A percentile compares a stretch with the other conserved stretches of the same genome.
These are phyloP conservation scores for Aldrovandia affinis DNA, from an alignment of 2,797 vertebrate species.

Conservation along the genomic window DNA sequence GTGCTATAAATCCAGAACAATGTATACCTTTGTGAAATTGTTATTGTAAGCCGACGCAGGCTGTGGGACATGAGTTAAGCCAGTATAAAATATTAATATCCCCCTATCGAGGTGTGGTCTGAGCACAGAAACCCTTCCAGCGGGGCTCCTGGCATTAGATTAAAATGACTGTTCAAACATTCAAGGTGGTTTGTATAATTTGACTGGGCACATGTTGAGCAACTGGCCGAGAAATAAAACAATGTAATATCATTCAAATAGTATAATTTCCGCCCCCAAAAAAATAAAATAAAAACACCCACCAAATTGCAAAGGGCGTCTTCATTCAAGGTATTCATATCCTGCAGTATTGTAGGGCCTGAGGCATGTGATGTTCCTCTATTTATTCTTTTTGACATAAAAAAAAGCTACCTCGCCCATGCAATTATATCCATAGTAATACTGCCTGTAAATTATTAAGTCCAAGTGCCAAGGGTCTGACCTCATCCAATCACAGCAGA, in stretches of 20 bases:
- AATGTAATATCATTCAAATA: neutral
- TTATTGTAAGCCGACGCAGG: neutral
- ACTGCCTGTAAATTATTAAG: constrained; percentile 77
- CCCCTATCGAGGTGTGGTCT: neutral
- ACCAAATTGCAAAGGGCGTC: neutral
- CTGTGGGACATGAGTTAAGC: neutral
- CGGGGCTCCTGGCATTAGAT: neutral
- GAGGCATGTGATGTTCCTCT: constrained; percentile 4
- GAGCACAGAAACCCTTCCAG: neutral
- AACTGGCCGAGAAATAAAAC: neutral
- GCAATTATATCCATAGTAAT: constrained; percentile 72
- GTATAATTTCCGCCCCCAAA: neutral
- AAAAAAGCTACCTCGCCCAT: constrained; percentile 52
- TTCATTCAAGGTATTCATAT: constrained; percentile 18
- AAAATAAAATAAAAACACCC: neutral
- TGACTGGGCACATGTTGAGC: neutral
- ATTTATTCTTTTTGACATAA: constrained; percentile 38
- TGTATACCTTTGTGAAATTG: neutral
- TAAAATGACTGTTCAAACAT: neutral
- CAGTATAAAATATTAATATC: constrained; percentile 4
- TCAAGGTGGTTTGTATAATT: neutral
- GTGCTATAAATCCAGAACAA: neutral
- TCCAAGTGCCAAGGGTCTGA: constrained; percentile 70
- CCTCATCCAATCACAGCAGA: constrained; percentile 72
- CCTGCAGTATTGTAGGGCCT: constrained; percentile 28